These are phyloP conservation scores for Aromia moschata DNA, from an alignment of 2,888 invertebrate genomes.

Conservation along the genomic window DNA sequence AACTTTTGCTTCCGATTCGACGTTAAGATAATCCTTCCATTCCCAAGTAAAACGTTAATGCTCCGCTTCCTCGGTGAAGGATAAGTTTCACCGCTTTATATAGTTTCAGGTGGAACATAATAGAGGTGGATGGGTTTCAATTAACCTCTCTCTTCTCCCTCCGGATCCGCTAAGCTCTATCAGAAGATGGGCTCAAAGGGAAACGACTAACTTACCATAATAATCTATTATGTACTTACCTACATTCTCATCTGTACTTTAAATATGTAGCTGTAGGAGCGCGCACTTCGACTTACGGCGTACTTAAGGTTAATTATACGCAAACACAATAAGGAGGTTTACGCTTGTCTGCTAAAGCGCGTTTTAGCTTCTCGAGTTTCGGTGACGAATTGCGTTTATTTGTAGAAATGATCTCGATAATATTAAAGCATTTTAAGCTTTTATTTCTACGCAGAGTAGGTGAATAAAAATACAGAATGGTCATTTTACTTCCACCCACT, in stretches of 20 bases:
- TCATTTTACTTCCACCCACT: too few species aligned
- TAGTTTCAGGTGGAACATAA: slow-evolving; percentile 59
- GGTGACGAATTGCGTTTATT: slow-evolving; percentile 9
- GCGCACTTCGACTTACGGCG: slow-evolving; percentile 28
- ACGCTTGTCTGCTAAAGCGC: slow-evolving; percentile 33
- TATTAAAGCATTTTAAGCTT: too few species aligned
- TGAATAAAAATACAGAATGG: too few species aligned
- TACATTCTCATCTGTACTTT: slow-evolving; percentile 46
- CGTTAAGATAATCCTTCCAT: slow-evolving; percentile 36
- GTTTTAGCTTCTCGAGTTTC: slow-evolving; percentile 22
- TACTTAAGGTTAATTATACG: slow-evolving; percentile 45
- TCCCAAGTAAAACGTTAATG: slow-evolving; percentile 38
- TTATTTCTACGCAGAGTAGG: too few species aligned
- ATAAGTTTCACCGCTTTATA: slow-evolving; percentile 56
- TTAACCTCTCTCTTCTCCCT: slow-evolving; percentile 56
- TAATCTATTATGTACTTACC: slow-evolving; percentile 55
- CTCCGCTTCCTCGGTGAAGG: slow-evolving; percentile 46
- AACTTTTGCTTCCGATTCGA: slow-evolving; percentile 30
- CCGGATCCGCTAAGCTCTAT: slow-evolving; percentile 42
- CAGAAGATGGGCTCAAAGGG: slow-evolving; percentile 52
- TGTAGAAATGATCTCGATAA: too few species aligned
- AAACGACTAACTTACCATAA: slow-evolving; percentile 56
- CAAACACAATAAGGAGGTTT: slow-evolving; percentile 40
- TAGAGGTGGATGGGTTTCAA: slow-evolving; percentile 62
- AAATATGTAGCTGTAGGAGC: slow-evolving; percentile 43